A percentile compares a stretch with the other conserved stretches of the same genome.
Conservation (phyloP, 2,888 invertebrate species). For the Drosophila limbata region DNA sequence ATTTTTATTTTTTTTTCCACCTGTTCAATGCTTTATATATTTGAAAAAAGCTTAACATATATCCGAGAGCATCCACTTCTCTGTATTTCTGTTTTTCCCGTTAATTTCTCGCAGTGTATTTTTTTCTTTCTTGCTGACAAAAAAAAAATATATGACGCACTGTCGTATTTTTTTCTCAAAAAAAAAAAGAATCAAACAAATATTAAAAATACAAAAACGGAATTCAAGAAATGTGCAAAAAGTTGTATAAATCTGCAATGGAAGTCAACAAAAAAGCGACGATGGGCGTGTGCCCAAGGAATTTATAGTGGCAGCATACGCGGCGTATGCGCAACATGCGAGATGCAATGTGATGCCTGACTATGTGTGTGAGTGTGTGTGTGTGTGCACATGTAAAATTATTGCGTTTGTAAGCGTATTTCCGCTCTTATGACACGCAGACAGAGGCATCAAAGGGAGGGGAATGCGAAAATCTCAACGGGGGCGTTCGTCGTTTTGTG, state of each 20-base stretch:
- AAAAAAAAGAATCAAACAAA: slow-evolving; percentile 37
- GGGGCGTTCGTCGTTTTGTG: slow-evolving; percentile 48
- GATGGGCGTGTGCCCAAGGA: slow-evolving; percentile 50
- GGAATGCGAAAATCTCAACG: slow-evolving; percentile 50
- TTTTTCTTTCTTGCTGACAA: slow-evolving; percentile 16
- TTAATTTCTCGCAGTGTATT: slow-evolving; percentile 2
- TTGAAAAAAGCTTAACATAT: no score
- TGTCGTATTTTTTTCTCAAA: slow-evolving; percentile 10
- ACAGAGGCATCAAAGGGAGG: slow-evolving; percentile 4
- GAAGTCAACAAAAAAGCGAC: slow-evolving; percentile 44
- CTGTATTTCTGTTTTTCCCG: background rate
- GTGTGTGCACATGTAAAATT: slow-evolving; percentile 50
- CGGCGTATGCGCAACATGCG: slow-evolving; percentile 65
- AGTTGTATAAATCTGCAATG: slow-evolving; percentile 47
- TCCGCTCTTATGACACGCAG: slow-evolving; percentile 59
- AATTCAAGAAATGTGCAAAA: slow-evolving; percentile 49
- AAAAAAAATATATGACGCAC: slow-evolving; percentile 43
- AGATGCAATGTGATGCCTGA: slow-evolving; percentile 35
- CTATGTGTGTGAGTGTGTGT: background rate
- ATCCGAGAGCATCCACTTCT: background rate
- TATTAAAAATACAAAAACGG: slow-evolving; percentile 30
- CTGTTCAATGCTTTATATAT: no score
- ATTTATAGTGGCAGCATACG: slow-evolving; percentile 62
- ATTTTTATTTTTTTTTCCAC: no score
- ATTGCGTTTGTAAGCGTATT: slow-evolving; percentile 68